Percentiles rank a stretch among this genome's conserved stretches.
Evolutionary conservation across 2,888 invertebrate species (phyloP).

Genomic region (Polyommatus icarus): DNA sequence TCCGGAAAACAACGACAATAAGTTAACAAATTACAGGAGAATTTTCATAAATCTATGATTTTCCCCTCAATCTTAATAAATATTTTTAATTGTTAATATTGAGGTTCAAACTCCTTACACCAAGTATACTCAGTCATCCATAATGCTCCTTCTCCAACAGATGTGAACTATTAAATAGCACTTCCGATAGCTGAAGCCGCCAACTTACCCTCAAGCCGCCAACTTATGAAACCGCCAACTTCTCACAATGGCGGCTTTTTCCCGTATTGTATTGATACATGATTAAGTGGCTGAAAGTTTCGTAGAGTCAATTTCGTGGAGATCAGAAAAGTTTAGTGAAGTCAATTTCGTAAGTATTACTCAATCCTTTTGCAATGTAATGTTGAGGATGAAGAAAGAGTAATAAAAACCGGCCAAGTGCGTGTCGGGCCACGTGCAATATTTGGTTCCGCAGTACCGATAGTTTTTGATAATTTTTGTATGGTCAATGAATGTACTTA

Average conservation of each 20-base stretch:
- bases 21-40: neutral
- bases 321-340: neutral
- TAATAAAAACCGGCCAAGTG: too few species aligned
- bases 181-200: neutral
- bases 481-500: too few species aligned
- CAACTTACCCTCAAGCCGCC: neutral
- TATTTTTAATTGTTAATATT: too few species aligned
- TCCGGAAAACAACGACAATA: neutral
- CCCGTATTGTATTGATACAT: slow-evolving; percentile 1
- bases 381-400: too few species aligned
- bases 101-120: too few species aligned
- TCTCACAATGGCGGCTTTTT: neutral
- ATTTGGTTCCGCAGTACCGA: too few species aligned
- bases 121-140: neutral
- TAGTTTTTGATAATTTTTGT: too few species aligned
- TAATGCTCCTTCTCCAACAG: neutral
- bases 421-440: too few species aligned
- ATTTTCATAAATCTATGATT: too few species aligned
- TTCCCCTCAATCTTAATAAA: too few species aligned
- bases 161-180: slow-evolving; percentile 7
- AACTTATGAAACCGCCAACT: neutral
- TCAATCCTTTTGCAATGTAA: neutral
- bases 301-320: neutral
- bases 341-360: neutral
- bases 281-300: neutral